phyloP scores from a whole-genome alignment of 2,113 vertebrate genomes.

The Arenaria interpres region DNA sequence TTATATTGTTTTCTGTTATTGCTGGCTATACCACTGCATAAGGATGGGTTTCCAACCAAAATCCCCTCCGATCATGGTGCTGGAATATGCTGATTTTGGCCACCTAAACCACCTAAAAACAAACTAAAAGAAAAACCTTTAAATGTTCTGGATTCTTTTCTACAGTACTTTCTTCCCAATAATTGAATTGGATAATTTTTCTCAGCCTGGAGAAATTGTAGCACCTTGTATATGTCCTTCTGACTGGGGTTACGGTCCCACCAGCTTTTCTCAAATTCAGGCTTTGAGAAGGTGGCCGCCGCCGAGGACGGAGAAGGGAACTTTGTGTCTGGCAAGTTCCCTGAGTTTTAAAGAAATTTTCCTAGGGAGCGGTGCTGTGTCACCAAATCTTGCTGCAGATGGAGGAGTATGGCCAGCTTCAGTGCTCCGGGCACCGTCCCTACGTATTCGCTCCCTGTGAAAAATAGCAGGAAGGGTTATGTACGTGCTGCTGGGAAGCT shows the following conservation, averaged over 20 bases:
- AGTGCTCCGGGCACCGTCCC: not conserved
- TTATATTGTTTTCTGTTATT: not conserved
- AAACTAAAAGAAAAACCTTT: not conserved
- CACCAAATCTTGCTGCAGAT: not conserved
- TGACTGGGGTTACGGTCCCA: not conserved
- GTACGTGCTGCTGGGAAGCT: not conserved
- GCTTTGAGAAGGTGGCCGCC: not conserved
- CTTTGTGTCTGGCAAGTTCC: not conserved
- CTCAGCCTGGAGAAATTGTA: not conserved
- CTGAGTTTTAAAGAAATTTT: not conserved
- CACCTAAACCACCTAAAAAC: not conserved
- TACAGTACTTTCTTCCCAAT: not conserved
- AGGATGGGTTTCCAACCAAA: not conserved
- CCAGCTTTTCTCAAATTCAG: not conserved
- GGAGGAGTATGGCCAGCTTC: fast-evolving
- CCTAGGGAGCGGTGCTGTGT: not conserved
- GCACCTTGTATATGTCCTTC: not conserved
- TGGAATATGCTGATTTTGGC: not conserved
- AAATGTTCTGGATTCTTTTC: not conserved
- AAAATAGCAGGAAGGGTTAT: not conserved
- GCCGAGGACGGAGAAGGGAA: not conserved
- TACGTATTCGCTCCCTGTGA: not conserved
- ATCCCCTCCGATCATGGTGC: not conserved
- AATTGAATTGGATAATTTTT: not conserved
- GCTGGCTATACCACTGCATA: not conserved